phyloP scores from a whole-genome alignment of 2,113 vertebrate species.

The Ptychochromis oligacanthus region DNA sequence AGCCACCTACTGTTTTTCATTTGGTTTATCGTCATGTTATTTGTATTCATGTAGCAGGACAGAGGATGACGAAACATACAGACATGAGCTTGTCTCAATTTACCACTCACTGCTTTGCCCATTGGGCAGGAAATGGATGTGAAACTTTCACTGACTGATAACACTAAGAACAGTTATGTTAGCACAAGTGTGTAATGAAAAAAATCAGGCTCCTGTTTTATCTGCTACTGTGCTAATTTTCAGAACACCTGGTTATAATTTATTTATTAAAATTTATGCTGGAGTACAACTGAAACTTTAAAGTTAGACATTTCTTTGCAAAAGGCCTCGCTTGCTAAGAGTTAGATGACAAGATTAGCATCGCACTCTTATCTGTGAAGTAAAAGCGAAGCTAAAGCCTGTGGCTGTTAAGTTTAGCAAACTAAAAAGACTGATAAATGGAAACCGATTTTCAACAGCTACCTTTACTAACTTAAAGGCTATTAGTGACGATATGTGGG shows the following conservation, averaged over 20 bases:
- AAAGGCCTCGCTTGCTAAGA: neutral
- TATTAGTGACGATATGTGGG: neutral
- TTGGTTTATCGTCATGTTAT: neutral
- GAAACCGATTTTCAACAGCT: neutral
- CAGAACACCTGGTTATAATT: no score
- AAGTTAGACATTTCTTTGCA: neutral
- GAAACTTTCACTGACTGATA: slow-evolving; percentile 1
- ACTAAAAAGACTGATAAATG: neutral
- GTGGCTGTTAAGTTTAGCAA: neutral
- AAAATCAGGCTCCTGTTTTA: neutral
- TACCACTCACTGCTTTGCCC: neutral
- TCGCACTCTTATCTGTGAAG: neutral
- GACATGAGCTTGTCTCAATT: neutral
- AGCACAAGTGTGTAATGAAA: neutral
- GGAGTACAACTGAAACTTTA: neutral
- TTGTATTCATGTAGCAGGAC: neutral
- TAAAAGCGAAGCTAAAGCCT: neutral
- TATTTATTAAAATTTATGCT: neutral
- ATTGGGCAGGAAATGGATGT: neutral
- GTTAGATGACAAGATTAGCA: neutral
- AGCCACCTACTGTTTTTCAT: slow-evolving; percentile 26
- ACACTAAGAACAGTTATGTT: neutral
- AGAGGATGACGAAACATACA: neutral
- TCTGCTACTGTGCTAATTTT: no score
- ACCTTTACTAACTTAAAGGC: neutral